Evolutionary conservation across 1,140 invertebrate genomes (phyloP), one percentile per base, ranked within the genome.

Genomic region (Octopus sinensis): DNA sequence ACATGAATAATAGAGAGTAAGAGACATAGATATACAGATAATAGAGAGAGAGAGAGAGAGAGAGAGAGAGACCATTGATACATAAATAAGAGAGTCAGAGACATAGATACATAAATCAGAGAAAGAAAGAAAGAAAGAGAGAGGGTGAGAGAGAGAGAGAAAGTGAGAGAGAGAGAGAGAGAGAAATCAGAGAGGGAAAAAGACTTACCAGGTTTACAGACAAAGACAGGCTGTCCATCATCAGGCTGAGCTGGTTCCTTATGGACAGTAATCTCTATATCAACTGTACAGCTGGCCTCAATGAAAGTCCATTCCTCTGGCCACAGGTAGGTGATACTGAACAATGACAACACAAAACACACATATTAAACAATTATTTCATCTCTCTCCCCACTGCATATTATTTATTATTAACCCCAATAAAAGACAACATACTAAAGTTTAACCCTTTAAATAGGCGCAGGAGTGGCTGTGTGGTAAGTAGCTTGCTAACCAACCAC

Each of bases 241-340:
- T 43, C 51, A 82, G 84, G 62, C 23, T 84, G 82, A 12, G 81
- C 81, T 51, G 80, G 23, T 43, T 84, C 76, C 56, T 76, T 81
- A 1, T 83, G 51, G 54, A 87, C 80, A 30, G 80, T 80, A 5
- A 88, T 87, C 78, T 86, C 86, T 51, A 83, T 81, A 82, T 89
- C 88, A 51, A 83, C 83, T 13, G 53, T 79, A 73, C 85, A 87
- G 78, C 85, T 80, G 0, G 81, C 71, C 53, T 78, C 79, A 12
- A 89, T 76, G n/a, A 80, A 85, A 30, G 83, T 76, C 87, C 88
- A 90, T 81, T 88, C 89, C 23, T 82, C 56, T 10, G 84, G 84
- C 84, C 86, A 87, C 43, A 87, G 68, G 73, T 86, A 86, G 12
- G n/a, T 78, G 51, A 78, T 17, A 62, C 80, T 83, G 52, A 76